Evolutionary conservation across 1,140 invertebrate species (phyloP), one percentile per base, ranked within the genome.

Genomic region (Apis laboriosa): DNA sequence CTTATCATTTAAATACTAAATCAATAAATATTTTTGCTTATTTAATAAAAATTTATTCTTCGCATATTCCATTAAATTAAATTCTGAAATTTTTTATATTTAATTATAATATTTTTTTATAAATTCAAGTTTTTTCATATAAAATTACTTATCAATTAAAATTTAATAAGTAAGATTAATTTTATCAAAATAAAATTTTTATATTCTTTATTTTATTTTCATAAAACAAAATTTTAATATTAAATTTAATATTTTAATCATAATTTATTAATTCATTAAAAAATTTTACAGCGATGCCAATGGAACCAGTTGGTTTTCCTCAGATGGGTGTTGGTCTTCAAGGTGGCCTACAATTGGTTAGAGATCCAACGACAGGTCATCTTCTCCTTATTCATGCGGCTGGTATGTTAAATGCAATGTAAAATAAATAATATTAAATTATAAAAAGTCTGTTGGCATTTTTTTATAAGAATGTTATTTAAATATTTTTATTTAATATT

Each of bases 331-430:
- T 93, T 49, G 93, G 93, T 68, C 89, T 93, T 49, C 93, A 93
- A 86, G 84, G 87, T 43, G 91, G 91, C 34, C 76, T 92, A 12
- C 97, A 98, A 93, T 95, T 98, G 86, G 96, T 97, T 66, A 95
- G 97, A 70, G 97, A 98, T 93, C 97, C 97, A 43, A 95, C 97
- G 21, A 97, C 96, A 28, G 97, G 97, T 60, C 97, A 97, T 83
- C 94, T 98, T 60, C 95, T 98, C 66, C 95, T 98, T 66, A 95
- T 98, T 81, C 97, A 97, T 66, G 94, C 96, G 17, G 95, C 96
- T 86, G 95, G 96, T 96, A 94, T 7, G 43, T 55, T 34, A 34
- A 34, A 34, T 34, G 34, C 34, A 34, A 34, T 34, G 34, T 34
- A 34, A 1, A 34, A 34, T 34, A 34, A 43, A 43, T 43, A 43